Base-by-base conservation (phyloP, 2,888 invertebrate genomes). In the Mimumesa dahlbomi region DNA sequence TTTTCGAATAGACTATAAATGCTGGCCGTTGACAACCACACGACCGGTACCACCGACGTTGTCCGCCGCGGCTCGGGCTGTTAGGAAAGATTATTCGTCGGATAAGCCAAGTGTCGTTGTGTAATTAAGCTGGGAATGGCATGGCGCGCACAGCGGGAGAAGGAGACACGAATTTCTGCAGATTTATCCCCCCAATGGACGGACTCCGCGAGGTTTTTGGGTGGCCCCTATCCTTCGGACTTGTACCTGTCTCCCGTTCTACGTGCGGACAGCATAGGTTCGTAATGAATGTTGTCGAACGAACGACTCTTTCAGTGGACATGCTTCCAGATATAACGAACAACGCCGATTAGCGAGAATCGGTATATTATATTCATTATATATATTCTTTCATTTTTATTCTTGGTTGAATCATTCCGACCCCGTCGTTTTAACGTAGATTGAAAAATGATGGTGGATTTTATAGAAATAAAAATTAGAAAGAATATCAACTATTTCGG, bases 61-160 rank as follows among this genome's bases (percentile, higher is more conserved):
- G 70, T 19, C 57, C 52, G 66, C 56, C 58, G 62, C 61, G 34
- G 53, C 45, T 57, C 61, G 64, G 69, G 69, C 74, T 79, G 79
- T 84, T 82, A 81, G 76, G 65, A 75, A 66, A 81, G 85, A 85
- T 85, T 80, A 65, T 77, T 77, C 81, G 69, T 66, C 57, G 73
- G 83, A 84, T 84, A 84, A 84, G 79, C 74, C 62, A 64, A 64
- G 74, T 79, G 70, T 77, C 77, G 72, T 77, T 72, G 79, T 77
- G 80, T 77, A 82, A 83, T 83, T 83, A 82, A 81, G 74, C 83
- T 77, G 54, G 73, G 62, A 63, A 74, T 53, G 48, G 48, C 62
- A 58, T 58, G 64, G 59, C 31, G 16, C 67, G 38, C 79, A 36
- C 77, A 71, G 71, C 71, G 50, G 77, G 77, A 63, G 57, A 65